phyloP scores from a whole-genome alignment of 2,797 vertebrate species.

The Alfaro cultratus region DNA sequence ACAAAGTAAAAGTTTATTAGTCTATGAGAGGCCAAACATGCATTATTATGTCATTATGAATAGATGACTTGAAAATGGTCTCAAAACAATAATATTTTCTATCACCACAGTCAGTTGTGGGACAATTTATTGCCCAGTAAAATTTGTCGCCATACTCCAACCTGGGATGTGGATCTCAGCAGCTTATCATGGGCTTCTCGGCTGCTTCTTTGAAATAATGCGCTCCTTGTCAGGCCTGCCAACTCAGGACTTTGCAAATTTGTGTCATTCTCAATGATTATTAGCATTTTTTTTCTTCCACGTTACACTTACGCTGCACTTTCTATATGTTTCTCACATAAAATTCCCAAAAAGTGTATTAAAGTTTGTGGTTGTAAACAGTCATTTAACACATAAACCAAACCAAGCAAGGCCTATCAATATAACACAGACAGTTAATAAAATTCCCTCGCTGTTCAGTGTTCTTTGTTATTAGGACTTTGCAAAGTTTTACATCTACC shows the following conservation, averaged over 20 bases:
- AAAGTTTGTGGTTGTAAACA: background rate
- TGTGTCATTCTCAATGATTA: background rate
- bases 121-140: no score
- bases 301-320: background rate
- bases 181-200: background rate
- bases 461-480: constrained; percentile 19
- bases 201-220: background rate
- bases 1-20: no score
- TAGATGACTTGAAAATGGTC: no score
- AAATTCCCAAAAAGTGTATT: background rate
- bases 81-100: no score
- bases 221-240: background rate
- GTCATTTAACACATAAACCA: background rate
- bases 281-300: background rate
- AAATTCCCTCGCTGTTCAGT: background rate
- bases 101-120: no score
- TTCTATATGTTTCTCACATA: background rate
- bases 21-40: no score
- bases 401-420: constrained; percentile 2
- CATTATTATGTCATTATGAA: no score
- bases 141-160: background rate
- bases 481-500: background rate
- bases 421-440: constrained; percentile 5
- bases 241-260: background rate
- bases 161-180: background rate